Evolutionary conservation across 2,113 vertebrate genomes (phyloP).

Genomic region (Amblyopsis rosae): DNA sequence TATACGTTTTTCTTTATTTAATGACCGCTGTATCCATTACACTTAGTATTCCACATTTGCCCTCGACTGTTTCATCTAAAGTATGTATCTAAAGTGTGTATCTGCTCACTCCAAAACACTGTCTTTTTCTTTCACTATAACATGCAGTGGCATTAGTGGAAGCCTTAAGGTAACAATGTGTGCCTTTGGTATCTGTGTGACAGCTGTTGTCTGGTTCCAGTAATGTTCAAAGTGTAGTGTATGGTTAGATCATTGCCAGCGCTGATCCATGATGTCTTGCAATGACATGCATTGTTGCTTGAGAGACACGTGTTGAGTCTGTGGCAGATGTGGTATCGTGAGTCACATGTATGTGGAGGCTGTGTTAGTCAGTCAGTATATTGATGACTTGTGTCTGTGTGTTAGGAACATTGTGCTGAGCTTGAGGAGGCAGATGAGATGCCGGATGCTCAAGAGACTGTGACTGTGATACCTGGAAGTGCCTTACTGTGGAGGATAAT

Average conservation of each 20-base stretch:
- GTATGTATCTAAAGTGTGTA: conserved; percentile 25
- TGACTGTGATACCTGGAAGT: conserved; percentile 92
- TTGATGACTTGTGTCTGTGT: conserved; percentile 9
- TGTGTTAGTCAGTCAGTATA: background rate
- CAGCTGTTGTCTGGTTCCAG: conserved; percentile 61
- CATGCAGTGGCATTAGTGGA: conserved; percentile 69
- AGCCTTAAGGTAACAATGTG: conserved; percentile 61
- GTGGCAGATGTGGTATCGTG: conserved; percentile 58
- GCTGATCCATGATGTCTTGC: conserved; percentile 59
- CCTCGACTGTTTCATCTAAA: background rate
- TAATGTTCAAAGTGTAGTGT: conserved; percentile 61
- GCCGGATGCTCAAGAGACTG: conserved; percentile 88
- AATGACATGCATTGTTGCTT: conserved; percentile 64
- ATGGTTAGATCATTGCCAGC: conserved; percentile 62
- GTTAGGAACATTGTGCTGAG: conserved; percentile 74
- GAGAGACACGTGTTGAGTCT: conserved; percentile 56
- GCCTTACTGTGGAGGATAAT: conserved; percentile 93
- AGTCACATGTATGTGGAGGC: conserved; percentile 34
- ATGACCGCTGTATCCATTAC: background rate
- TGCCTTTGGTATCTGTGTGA: conserved; percentile 48
- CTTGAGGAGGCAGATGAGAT: conserved; percentile 82
- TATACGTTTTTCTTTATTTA: background rate
- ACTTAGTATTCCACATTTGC: conserved; percentile 21
- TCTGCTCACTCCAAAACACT: conserved; percentile 22
- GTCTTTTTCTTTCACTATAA: conserved; percentile 65